phyloP scores from a whole-genome alignment of 2,888 invertebrate species.

The Neocrepidodera transversa region DNA sequence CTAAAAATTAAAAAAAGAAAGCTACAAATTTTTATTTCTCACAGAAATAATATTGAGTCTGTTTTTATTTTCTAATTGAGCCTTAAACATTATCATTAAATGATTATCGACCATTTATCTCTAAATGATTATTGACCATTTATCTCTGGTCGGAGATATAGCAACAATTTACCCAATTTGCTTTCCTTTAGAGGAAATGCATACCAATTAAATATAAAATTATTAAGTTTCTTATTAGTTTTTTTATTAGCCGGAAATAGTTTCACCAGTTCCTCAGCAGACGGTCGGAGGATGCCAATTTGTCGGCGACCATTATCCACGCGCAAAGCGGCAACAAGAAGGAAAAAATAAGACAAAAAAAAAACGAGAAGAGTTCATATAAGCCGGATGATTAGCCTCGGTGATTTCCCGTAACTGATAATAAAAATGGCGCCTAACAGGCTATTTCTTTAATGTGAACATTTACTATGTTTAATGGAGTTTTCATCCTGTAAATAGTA shows the following conservation, averaged over 20 bases:
- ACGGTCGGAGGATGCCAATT: background rate
- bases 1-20: too few species aligned
- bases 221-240: background rate
- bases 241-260: background rate
- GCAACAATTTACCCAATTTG: too few species aligned
- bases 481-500: too few species aligned
- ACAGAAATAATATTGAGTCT: too few species aligned
- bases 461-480: background rate
- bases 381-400: constrained; percentile 7
- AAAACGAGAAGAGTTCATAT: background rate
- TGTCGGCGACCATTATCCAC: constrained; percentile 3
- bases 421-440: constrained; percentile 1
- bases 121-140: too few species aligned
- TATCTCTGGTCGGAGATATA: too few species aligned
- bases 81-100: too few species aligned
- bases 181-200: background rate
- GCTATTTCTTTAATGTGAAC: constrained; percentile 1
- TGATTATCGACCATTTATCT: too few species aligned
- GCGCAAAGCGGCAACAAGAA: background rate
- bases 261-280: background rate
- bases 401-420: background rate
- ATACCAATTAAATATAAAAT: background rate
- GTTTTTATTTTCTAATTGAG: too few species aligned
- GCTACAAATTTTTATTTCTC: too few species aligned
- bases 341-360: background rate